These are phyloP conservation scores for Diploptera punctata DNA, from an alignment of 2,888 invertebrate species.

Conservation along the genomic window DNA sequence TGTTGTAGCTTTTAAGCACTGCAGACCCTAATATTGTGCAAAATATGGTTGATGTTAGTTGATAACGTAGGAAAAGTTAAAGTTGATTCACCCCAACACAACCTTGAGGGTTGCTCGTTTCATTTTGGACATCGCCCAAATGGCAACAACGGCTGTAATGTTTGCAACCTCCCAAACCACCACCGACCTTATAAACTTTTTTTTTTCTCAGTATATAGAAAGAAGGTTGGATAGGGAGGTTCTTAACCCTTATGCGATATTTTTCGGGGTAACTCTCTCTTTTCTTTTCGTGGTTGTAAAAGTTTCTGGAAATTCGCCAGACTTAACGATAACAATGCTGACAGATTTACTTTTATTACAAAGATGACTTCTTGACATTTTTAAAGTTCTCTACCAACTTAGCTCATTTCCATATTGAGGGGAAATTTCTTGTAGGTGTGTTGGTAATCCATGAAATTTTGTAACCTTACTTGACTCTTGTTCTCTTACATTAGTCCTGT, in stretches of 20 bases:
- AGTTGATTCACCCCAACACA: too few species aligned
- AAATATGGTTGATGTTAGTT: too few species aligned
- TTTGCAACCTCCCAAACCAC: background rate
- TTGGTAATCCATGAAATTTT: too few species aligned
- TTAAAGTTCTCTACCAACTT: conserved; percentile 18
- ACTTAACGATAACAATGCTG: conserved; percentile 22
- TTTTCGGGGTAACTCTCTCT: background rate
- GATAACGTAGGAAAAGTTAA: too few species aligned
- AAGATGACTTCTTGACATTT: conserved; percentile 30
- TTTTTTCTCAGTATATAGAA: background rate
- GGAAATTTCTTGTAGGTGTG: too few species aligned
- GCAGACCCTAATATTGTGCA: too few species aligned
- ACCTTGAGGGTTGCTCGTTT: background rate
- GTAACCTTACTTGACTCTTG: too few species aligned
- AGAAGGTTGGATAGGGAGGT: too few species aligned
- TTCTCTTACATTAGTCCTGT: background rate
- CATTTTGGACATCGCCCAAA: conserved; percentile 15
- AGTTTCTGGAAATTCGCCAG: conserved; percentile 17
- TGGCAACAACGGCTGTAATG: background rate
- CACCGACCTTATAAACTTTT: conserved; percentile 10
- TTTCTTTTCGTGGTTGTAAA: background rate
- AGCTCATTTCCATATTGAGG: conserved; percentile 26
- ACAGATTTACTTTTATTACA: conserved; percentile 27
- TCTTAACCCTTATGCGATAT: conserved; percentile 14
- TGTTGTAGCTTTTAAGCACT: too few species aligned